Base-by-base conservation (phyloP, 2,888 invertebrate species). In the Argynnis bischoffii region DNA sequence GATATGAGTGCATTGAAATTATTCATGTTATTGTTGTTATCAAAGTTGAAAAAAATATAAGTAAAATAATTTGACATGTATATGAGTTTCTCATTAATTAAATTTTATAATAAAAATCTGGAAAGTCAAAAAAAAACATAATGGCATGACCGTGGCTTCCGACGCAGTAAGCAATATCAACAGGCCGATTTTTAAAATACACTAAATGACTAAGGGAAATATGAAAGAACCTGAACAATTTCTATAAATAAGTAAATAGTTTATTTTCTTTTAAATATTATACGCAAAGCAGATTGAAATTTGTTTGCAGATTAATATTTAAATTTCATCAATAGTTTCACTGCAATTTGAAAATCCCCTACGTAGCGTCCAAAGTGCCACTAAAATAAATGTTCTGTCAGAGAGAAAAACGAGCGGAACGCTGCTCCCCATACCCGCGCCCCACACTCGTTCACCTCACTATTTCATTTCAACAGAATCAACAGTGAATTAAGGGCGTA, bases 341-440 rank as follows among this genome's bases (percentile, higher is more conserved):
- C 83, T 83, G 82, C 86, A 86, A 86, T 88, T 89, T 89, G 81
- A 87, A 89, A 90, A 88, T 87, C 86, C 85, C 78, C 78, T 80
- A 82, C 81, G 83, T 81, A 80, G 83, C 83, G 82, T 85, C 83
- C 81, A 76, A 85, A 86, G 91, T 89, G 90, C 85, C 84, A 86
- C 85, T 87, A 85, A 91, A 92, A 91, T 91, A 89, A 91, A 92
- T 92, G 90, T 88, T 86, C 89, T 89, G 90, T 87, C 90, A 87
- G 84, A 81, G 85, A 89, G 91, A 91, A 90, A 92, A 92, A 92
- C 89, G 91, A 89, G 84, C 85, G 83, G 78, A 81, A 82, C 84
- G 79, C 81, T 64, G 61, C 70, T 67, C 59, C 80, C 79, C 77
- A 79, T 77, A 78, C 71, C 79, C 75, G 75, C 79, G 78, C 77